Base-by-base conservation (phyloP, 2,797 vertebrate species). In the Sitta carolinensis region DNA sequence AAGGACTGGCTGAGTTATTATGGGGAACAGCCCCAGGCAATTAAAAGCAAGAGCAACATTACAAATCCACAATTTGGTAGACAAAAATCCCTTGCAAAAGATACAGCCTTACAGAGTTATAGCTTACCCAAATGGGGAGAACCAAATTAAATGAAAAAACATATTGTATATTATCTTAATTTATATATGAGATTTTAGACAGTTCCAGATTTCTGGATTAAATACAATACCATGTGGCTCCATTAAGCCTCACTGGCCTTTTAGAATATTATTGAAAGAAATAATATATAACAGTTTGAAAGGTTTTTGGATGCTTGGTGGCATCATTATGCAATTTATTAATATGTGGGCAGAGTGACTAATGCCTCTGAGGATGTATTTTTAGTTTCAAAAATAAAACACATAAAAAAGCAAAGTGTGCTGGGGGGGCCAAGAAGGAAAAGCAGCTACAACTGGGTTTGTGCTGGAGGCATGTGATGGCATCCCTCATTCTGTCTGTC, bases 321-420 rank as follows among this genome's bases (percentile, higher is more conserved):
- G 93, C 91, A 95, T 96, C 96, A 91, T 95, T 96, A 95, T 95
- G 94, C 91, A 96, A 96, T 97, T 94, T 96, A 96, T 96, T 97
- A 97, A 95, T 95, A 95, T 94, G 94, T 95, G 93, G 96, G 94
- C 78, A 94, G 95, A 95, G 93, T 97, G 96, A 96, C 94, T 97
- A 96, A 96, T 97, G 91, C 79, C 73, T 88, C 87, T 68, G 57
- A 94, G 95, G 74, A 90, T 91, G 48, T 96, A 96, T 96, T 97
- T 96, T 96, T 94, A 97, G 95, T 90, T 96, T 90, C 63, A 86
- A 13, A 79, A 67, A 90, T 66, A 48, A 78, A 64, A 42, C 29
- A 63, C 14, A 87, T 32, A 66, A 85, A 84, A 89, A 83, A 89
- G 34, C 87, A 92, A 91, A 91, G 43, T 17, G 1, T 76, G 30